These are phyloP conservation scores for Heliconius sara DNA, from an alignment of 2,888 invertebrate genomes.

Conservation along the genomic window DNA sequence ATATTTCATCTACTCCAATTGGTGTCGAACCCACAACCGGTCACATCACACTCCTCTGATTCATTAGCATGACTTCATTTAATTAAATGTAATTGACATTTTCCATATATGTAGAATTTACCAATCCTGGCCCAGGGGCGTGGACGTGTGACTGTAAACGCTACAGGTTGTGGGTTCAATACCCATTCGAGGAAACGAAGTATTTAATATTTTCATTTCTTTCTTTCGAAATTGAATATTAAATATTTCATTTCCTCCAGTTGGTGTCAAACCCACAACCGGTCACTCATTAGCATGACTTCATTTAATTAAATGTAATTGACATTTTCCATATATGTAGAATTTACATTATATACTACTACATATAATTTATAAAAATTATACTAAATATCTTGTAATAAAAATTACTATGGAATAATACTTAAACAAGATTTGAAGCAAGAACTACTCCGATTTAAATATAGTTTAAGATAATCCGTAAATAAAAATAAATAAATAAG, in stretches of 20 bases:
- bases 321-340: slow-evolving; percentile 4
- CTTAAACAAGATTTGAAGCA: neutral
- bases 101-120: too few species aligned
- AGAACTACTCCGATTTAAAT: neutral
- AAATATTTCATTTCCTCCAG: neutral
- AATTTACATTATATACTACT: neutral
- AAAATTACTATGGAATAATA: neutral
- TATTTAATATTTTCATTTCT: too few species aligned
- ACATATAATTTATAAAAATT: neutral
- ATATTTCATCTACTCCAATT: neutral
- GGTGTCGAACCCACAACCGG: neutral
- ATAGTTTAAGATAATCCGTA: neutral
- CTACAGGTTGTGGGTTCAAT: too few species aligned
- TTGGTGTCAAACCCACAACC: neutral
- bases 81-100: slow-evolving; percentile 7
- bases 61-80: neutral
- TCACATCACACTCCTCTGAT: neutral
- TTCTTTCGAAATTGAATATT: neutral
- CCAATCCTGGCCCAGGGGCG: too few species aligned
- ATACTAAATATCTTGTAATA: neutral
- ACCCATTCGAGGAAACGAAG: too few species aligned
- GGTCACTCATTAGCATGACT: neutral
- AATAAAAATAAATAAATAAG: too few species aligned
- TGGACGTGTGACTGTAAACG: too few species aligned
- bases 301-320: neutral